phyloP scores from a whole-genome alignment of 2,113 vertebrate genomes.

The Trogon surrucura region DNA sequence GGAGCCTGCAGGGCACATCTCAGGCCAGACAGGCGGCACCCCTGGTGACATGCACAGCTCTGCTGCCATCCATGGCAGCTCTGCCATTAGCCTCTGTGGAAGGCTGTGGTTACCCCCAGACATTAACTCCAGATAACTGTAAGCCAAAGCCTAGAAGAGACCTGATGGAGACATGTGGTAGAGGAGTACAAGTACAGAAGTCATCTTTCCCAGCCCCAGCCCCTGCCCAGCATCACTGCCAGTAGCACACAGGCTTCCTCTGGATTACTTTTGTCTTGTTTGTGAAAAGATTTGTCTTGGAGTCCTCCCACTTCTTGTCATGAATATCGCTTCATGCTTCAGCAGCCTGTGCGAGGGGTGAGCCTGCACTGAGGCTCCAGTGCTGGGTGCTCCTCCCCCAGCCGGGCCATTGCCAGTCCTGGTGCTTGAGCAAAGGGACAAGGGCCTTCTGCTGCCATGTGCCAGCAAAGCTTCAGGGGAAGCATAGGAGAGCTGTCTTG shows the following conservation, averaged over 20 bases:
- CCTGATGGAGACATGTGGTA: not conserved
- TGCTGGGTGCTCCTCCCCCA: not conserved
- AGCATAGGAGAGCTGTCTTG: not conserved
- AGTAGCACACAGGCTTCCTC: not conserved
- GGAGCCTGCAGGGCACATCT: not conserved
- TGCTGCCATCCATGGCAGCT: not conserved
- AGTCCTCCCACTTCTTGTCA: rapidly evolving
- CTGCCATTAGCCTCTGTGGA: not conserved
- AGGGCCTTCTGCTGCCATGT: not conserved
- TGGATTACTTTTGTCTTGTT: not conserved
- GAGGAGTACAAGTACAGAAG: not conserved
- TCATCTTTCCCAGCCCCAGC: not conserved
- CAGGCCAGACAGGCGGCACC: not conserved
- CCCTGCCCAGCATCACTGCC: not conserved
- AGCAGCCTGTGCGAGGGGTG: not conserved
- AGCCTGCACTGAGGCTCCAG: not conserved
- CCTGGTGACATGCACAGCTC: not conserved
- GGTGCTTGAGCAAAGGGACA: not conserved
- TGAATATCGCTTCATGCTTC: not conserved
- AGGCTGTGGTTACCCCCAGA: not conserved
- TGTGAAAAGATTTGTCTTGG: not conserved
- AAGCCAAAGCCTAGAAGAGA: not conserved
- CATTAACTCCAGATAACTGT: not conserved
- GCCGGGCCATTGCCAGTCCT: not conserved
- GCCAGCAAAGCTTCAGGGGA: not conserved